A percentile compares a stretch with the other conserved stretches of the same genome.
Evolutionary conservation across 2,888 invertebrate genomes (phyloP).

Genomic region (Eupithecia vulgata): DNA sequence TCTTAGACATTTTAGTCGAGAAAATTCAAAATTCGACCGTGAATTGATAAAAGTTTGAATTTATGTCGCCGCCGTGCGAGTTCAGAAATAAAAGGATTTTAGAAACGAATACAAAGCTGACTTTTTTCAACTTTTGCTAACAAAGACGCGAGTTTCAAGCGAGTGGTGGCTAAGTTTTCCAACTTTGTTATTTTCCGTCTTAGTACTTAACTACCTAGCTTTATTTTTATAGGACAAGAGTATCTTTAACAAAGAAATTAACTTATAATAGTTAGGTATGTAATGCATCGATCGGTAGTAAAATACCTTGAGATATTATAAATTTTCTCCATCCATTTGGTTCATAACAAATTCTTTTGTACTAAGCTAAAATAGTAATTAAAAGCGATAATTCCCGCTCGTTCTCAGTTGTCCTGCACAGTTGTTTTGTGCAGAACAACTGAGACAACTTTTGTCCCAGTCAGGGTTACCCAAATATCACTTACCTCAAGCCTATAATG

Average conservation of each 20-base stretch:
- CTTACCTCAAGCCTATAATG: not conserved
- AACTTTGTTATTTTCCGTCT: constrained; percentile 12
- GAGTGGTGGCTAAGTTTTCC: constrained; percentile 12
- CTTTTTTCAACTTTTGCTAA: constrained; percentile 22
- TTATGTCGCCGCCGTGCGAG: constrained; percentile 17
- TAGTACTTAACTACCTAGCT: constrained; percentile 1
- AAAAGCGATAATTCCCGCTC: not conserved
- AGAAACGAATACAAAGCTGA: constrained; percentile 21
- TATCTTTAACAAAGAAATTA: not conserved
- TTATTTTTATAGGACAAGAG: not conserved
- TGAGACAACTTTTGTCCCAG: no score
- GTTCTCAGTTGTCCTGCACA: no score
- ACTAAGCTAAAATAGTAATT: not conserved
- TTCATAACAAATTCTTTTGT: not conserved
- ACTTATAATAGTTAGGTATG: not conserved
- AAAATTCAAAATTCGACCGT: constrained; percentile 1
- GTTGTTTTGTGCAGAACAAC: no score
- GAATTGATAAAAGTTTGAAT: constrained; percentile 24
- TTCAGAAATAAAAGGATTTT: constrained; percentile 26
- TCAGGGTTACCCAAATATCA: not conserved
- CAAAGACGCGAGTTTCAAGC: constrained; percentile 19
- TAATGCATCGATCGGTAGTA: not conserved
- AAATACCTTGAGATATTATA: no score
- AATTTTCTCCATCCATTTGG: not conserved
- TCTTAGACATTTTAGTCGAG: not conserved